Evolutionary conservation across 2,113 vertebrate genomes (phyloP), one percentile per base, ranked within the genome.

Genomic region (Rhinoptilus africanus): DNA sequence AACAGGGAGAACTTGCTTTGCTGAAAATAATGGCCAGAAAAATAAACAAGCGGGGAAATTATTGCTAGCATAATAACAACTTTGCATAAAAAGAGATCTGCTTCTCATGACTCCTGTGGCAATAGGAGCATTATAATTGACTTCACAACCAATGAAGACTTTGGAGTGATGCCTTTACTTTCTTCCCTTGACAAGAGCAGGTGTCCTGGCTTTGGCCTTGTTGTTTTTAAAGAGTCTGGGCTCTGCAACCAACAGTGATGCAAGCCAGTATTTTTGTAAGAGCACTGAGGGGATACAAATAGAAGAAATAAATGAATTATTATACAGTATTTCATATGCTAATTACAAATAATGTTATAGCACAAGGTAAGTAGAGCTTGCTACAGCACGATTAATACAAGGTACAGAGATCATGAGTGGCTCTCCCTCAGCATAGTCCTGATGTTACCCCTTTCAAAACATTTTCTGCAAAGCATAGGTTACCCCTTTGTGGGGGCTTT

Each of bases 281-380:
- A 48, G 22, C 11, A 32, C 7, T 26, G 6, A 10, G 4, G 7
- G 9, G 2, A 5, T 27, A 51, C 4, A 1, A 71, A 74, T 8
- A 37, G 22, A 19, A 91, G 9, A 82, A 51, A 37, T 32, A 37
- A 60, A 56, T 34, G 0, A 14, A 27, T 37, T 53, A 26, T 27
- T 53, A 16, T 8, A 32, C 10, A 67, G 4, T 1, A 6, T 56
- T 76, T 72, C 3, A n/a, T 53, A 51, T 26, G 22, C 7, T 51
- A 51, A 54, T 56, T 32, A 10, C 12, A 85, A 69, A 17, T 8
- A 64, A 17, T 3, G 15, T 1, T 35, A 30, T 6, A 69, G 12
- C 8, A 50, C 22, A 56, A 37, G 6, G 2, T 50, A 41, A 69
- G 30, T 7, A 57, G 19, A 41, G 39, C 3, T 43, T 64, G 7